Evolutionary conservation across 2,888 invertebrate genomes (phyloP).

Genomic region (Rapana venosa): DNA sequence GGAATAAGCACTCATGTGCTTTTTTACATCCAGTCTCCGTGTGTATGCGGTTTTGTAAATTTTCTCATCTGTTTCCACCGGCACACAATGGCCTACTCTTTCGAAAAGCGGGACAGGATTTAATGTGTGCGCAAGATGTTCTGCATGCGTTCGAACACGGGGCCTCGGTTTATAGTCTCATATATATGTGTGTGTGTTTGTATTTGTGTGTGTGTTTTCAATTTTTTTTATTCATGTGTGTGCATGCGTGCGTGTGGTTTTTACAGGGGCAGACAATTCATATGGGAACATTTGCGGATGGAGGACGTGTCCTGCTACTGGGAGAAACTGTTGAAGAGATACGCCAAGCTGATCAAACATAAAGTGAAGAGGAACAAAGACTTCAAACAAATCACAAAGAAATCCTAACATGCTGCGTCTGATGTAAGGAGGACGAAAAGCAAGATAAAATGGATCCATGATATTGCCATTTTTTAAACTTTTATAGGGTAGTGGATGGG

Average conservation of each 20-base stretch:
- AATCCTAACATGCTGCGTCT: neutral
- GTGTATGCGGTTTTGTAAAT: too few species aligned
- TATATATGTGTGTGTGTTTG: too few species aligned
- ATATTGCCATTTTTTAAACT: too few species aligned
- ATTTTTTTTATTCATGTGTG: too few species aligned
- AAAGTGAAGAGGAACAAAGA: conserved; percentile 63
- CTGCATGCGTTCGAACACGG: neutral
- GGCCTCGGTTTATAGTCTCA: too few species aligned
- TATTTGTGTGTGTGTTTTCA: neutral
- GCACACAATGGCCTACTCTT: too few species aligned
- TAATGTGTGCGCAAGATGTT: neutral
- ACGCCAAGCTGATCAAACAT: conserved; percentile 84
- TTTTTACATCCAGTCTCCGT: too few species aligned
- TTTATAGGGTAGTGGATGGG: too few species aligned
- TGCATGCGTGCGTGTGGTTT: neutral
- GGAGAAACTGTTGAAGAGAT: conserved; percentile 86
- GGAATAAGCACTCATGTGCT: too few species aligned
- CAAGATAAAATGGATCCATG: neutral
- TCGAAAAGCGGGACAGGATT: too few species aligned
- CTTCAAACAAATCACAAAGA: conserved; percentile 60
- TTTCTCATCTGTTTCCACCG: too few species aligned
- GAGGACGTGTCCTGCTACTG: conserved; percentile 92
- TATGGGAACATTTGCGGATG: conserved; percentile 90
- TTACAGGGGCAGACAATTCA: conserved; percentile 87
- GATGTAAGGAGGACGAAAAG: neutral